A percentile compares a stretch with the other conserved stretches of the same genome.
These are phyloP conservation scores for Epiblema foenella DNA, from an alignment of 2,888 invertebrate species.

Conservation along the genomic window DNA sequence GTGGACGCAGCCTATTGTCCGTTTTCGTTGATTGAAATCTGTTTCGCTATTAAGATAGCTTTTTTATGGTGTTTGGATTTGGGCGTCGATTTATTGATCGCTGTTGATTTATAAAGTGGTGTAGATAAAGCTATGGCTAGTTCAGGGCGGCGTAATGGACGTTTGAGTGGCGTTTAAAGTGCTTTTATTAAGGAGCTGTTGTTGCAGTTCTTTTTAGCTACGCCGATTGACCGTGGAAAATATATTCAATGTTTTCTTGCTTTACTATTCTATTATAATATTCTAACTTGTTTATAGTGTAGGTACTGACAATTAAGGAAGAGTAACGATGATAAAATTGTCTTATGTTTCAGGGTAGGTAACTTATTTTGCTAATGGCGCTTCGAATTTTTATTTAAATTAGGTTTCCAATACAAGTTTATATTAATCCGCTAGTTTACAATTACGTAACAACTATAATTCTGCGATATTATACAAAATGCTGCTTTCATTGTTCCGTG, in stretches of 20 bases:
- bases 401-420: no score
- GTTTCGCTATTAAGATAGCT: conserved; percentile 63
- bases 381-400: no score
- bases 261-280: background rate
- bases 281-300: background rate
- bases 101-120: conserved; percentile 43
- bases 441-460: no score
- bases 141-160: conserved; percentile 31
- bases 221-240: conserved; percentile 11
- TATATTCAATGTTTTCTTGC: background rate
- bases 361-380: no score
- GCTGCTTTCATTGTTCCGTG: no score
- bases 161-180: conserved; percentile 30
- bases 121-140: conserved; percentile 28
- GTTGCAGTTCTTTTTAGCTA: conserved; percentile 22
- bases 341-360: no score
- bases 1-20: conserved; percentile 64
- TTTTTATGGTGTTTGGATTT: conserved; percentile 52
- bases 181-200: conserved; percentile 19
- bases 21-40: conserved; percentile 68
- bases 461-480: no score
- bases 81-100: conserved; percentile 43
- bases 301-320: no score
- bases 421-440: no score
- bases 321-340: no score